Evolutionary conservation across 2,797 vertebrate genomes (phyloP).

Genomic region (Mareca strepera): DNA sequence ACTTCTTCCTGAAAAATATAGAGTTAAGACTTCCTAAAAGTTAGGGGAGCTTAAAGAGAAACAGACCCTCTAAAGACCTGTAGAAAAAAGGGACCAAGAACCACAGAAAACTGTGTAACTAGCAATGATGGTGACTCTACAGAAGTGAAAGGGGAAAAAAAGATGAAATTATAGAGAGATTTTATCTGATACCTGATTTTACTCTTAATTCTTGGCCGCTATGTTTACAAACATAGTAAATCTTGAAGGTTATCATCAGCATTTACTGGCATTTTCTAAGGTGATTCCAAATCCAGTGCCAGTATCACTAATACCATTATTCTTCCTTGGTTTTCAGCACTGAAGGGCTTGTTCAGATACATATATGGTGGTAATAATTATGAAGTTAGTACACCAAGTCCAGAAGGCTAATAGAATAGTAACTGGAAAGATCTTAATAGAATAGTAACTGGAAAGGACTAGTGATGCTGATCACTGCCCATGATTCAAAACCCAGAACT

Average conservation of each 20-base stretch:
- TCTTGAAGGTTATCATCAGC: not conserved
- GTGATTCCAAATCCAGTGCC: not conserved
- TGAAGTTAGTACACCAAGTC: not conserved
- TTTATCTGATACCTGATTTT: not conserved
- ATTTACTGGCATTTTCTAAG: not conserved
- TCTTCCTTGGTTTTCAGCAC: not conserved
- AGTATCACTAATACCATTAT: not conserved
- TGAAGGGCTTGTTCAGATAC: not conserved
- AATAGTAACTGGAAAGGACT: not conserved
- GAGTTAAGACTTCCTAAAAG: not conserved
- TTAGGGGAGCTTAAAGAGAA: not conserved
- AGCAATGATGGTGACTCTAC: conserved; percentile 10
- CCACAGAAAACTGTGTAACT: not conserved
- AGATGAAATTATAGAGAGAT: conserved; percentile 16
- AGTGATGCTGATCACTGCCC: not conserved
- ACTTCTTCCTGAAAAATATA: not conserved
- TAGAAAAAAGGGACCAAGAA: not conserved
- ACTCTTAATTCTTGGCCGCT: not conserved
- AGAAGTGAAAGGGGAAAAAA: conserved; percentile 7
- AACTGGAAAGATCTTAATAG: not conserved
- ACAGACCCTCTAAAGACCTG: not conserved
- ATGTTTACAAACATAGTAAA: not conserved
- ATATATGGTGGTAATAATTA: not conserved
- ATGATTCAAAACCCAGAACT: not conserved
- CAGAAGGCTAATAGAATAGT: not conserved